A percentile compares a stretch with the other conserved stretches of the same genome.
phyloP scores from a whole-genome alignment of 2,888 invertebrate genomes.

The Busseola fusca region DNA sequence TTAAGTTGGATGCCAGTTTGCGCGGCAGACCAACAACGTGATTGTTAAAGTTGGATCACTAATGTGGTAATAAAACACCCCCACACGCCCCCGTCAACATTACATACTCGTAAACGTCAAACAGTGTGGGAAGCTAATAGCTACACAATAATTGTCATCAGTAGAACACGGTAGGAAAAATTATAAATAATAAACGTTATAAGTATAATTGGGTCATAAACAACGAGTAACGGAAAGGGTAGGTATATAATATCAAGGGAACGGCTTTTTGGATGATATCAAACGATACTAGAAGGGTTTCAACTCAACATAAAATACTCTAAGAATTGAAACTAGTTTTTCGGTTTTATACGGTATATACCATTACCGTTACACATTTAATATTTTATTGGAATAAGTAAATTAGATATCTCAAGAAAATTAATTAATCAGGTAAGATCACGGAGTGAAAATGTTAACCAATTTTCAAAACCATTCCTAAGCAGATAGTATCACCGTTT shows the following conservation, averaged over 20 bases:
- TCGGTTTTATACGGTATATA: too few species aligned
- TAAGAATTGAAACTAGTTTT: too few species aligned
- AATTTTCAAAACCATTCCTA: not conserved
- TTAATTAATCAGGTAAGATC: not conserved
- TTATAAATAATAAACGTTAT: not conserved
- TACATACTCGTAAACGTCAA: not conserved
- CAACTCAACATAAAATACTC: too few species aligned
- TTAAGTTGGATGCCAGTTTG: constrained; percentile 9
- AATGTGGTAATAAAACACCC: constrained; percentile 29
- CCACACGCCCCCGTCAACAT: not conserved
- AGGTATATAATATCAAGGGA: too few species aligned
- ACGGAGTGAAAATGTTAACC: not conserved
- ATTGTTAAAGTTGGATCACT: constrained; percentile 33
- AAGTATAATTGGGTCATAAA: too few species aligned
- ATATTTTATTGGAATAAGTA: not conserved
- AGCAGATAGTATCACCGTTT: not conserved
- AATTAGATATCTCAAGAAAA: not conserved
- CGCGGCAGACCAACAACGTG: not conserved
- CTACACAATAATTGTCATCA: not conserved
- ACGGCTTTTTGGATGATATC: too few species aligned
- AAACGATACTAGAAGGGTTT: too few species aligned
- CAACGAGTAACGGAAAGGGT: too few species aligned
- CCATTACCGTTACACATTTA: too few species aligned
- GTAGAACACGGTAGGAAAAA: too few species aligned
- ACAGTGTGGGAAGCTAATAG: not conserved